phyloP scores from a whole-genome alignment of 2,888 invertebrate genomes.

The Darwinula stevensoni region DNA sequence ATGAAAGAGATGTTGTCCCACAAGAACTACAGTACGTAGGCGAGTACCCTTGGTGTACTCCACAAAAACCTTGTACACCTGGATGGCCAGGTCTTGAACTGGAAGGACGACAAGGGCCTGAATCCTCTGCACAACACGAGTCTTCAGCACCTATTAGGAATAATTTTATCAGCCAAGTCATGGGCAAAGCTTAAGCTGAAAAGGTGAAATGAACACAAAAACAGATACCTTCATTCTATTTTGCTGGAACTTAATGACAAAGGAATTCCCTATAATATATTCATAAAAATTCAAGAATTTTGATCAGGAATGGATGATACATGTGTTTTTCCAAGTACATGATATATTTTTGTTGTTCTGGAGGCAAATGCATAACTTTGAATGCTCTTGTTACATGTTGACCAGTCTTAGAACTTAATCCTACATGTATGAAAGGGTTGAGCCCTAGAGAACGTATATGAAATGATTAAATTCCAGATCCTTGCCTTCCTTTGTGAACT shows the following conservation, averaged over 20 bases:
- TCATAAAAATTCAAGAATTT: neutral
- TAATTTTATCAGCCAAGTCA: slow-evolving; percentile 6
- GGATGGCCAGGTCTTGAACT: slow-evolving; percentile 63
- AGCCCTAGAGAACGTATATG: no score
- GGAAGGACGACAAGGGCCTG: slow-evolving; percentile 72
- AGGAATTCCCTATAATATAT: no score
- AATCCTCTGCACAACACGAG: slow-evolving; percentile 30
- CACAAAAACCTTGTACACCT: slow-evolving; percentile 51
- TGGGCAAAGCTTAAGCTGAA: neutral
- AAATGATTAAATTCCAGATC: no score
- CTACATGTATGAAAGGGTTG: no score
- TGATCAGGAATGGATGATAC: no score
- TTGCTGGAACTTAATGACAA: no score
- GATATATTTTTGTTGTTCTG: neutral
- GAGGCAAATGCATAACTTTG: no score
- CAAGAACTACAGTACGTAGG: slow-evolving; percentile 31
- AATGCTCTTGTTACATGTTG: no score
- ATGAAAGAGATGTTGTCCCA: slow-evolving; percentile 27
- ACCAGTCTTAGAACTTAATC: no score
- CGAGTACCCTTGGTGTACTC: slow-evolving; percentile 19
- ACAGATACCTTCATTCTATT: no score
- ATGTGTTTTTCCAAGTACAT: no score
- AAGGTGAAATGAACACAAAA: slow-evolving; percentile 6
- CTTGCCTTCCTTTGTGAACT: no score
- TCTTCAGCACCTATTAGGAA: slow-evolving; percentile 26